Base-by-base conservation (phyloP, 2,797 vertebrate species). In the Ispidina lecontei region DNA sequence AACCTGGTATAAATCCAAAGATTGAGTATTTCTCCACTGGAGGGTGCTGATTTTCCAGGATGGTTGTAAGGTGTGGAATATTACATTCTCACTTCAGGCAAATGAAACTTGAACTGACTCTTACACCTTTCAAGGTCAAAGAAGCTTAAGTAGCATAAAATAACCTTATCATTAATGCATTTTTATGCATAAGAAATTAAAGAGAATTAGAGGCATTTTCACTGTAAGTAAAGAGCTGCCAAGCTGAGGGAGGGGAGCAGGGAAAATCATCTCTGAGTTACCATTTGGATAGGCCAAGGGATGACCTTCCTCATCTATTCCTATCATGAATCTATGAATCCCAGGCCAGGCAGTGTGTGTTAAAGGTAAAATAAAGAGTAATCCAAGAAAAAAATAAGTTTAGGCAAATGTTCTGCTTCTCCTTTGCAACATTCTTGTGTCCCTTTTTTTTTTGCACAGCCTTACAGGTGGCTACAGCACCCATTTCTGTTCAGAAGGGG, bases 281-380 rank as follows among this genome's bases (percentile, higher is more conserved):
- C 69, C 29, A 77, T 51, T 65, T 78, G 39, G 8, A 3, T 35
- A 65, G 55, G 65, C 58, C 55, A 33, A 73, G 52, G 44, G 44
- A 37, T 26, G 71, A 77, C 51, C 62, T 52, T 74, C 82, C 47
- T 73, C 73, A 39, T 28, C 73, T n/a, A n/a, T n/a, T n/a, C n/a
- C n/a, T n/a, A n/a, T n/a, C n/a, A n/a, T n/a, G n/a, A n/a, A n/a
- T n/a, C n/a, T n/a, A n/a, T n/a, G n/a, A n/a, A n/a, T 0, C 4
- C 19, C 0, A 0, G 18, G 14, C 3, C 13, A 16, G 28, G 44
- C 31, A 56, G 14, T 0, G 0, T 4, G 9, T 3, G 4, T 14
- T 51, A 72, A n/a, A 70, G 60, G 18, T 11, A 25, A 64, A 78
- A 82, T 7, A 54, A 72, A 47, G 6, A 44, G 41, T 5, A 65